Evolutionary conservation across 2,888 invertebrate species (phyloP).

Genomic region (Temnothorax ravouxi): DNA sequence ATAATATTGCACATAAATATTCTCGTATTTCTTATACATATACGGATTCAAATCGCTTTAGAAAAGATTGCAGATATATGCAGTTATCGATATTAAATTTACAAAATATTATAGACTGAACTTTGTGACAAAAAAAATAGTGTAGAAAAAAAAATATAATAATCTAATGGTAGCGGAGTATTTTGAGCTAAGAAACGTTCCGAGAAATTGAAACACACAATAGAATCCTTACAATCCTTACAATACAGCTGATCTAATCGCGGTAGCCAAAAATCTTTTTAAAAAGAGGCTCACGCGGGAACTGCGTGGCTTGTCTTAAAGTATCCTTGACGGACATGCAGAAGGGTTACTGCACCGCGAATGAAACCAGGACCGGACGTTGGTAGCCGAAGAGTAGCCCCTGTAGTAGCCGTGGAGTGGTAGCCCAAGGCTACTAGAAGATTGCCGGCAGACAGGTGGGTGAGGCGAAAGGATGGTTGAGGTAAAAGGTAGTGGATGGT

Average conservation of each 20-base stretch:
- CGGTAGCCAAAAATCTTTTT: not conserved
- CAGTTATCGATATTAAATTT: too few relatives aligned
- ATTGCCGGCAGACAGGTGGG: constrained; percentile 86
- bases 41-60: too few relatives aligned
- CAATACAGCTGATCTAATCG: constrained; percentile 14
- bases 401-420: constrained; percentile 85
- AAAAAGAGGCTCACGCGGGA: constrained; percentile 31
- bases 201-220: not conserved
- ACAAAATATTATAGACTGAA: too few relatives aligned
- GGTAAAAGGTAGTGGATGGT: constrained; percentile 77
- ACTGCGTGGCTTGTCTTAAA: constrained; percentile 45
- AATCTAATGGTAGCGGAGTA: not conserved
- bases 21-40: too few relatives aligned
- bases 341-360: constrained; percentile 74
- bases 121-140: too few relatives aligned
- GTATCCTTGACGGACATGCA: constrained; percentile 69
- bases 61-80: too few relatives aligned
- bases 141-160: too few relatives aligned
- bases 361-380: constrained; percentile 80
- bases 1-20: too few relatives aligned
- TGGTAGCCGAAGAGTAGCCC: constrained; percentile 85
- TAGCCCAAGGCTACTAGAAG: constrained; percentile 87
- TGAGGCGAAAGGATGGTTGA: constrained; percentile 82
- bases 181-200: not conserved
- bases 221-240: constrained; percentile 11